These are phyloP conservation scores for Phyllostomus hastatus DNA, from an alignment of 2,113 vertebrate genomes.

Conservation along the genomic window DNA sequence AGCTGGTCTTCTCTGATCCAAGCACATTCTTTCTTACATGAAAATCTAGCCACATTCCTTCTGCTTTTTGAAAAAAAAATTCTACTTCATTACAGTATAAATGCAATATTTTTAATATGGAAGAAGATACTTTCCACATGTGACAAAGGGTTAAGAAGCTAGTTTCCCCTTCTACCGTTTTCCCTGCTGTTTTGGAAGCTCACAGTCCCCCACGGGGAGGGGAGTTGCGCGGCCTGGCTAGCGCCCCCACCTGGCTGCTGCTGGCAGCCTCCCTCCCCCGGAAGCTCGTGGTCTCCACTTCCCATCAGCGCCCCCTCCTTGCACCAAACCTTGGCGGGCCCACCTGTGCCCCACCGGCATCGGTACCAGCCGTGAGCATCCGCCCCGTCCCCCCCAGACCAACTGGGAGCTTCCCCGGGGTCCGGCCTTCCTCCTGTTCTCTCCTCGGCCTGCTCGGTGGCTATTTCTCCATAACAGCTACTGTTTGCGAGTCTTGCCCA, in stretches of 20 bases:
- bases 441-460: not conserved
- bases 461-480: not conserved
- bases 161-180: not conserved
- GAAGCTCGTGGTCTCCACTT: not conserved
- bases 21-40: not conserved
- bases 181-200: not conserved
- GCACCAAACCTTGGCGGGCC: no score
- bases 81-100: not conserved
- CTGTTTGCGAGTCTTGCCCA: not conserved
- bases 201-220: no score
- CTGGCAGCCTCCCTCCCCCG: not conserved
- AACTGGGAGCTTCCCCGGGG: not conserved
- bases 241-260: not conserved
- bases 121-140: not conserved
- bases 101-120: not conserved
- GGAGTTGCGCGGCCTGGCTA: not conserved
- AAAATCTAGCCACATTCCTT: not conserved
- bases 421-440: not conserved
- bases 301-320: not conserved
- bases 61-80: no score
- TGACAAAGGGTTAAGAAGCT: not conserved
- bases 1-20: not conserved
- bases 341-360: not conserved
- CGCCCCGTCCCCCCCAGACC: not conserved
- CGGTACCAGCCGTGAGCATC: not conserved